phyloP scores from a whole-genome alignment of 2,797 vertebrate species.

The Taenioides sp. region DNA sequence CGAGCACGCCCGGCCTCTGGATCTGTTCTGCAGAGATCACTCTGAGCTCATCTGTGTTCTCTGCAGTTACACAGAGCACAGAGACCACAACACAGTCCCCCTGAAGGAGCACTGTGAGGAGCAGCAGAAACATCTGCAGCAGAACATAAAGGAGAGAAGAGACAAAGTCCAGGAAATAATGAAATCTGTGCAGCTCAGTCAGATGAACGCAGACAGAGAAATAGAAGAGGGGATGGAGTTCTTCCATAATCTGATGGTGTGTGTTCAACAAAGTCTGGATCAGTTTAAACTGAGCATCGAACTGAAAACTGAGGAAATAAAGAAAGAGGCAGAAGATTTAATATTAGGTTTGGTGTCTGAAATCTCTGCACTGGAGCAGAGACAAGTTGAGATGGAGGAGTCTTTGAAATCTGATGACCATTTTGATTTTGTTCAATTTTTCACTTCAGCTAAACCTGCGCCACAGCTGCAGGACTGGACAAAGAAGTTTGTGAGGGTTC shows the following conservation, averaged over 20 bases:
- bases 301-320: not conserved
- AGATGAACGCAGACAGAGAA: not conserved
- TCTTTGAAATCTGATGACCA: not conserved
- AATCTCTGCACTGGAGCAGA: not conserved
- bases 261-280: too few relatives aligned
- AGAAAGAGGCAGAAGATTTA: not conserved
- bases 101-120: not conserved
- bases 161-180: not conserved
- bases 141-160: not conserved
- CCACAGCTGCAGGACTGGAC: slow-evolving; percentile 3
- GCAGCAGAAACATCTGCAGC: not conserved
- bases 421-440: slow-evolving; percentile 1
- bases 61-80: not conserved
- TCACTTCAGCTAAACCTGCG: slow-evolving; percentile 8
- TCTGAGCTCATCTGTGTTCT: not conserved
- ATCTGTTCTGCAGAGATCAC: slow-evolving; percentile 1
- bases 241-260: not conserved
- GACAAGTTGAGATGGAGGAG: slow-evolving; percentile 2
- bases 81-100: not conserved
- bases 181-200: slow-evolving; percentile 1
- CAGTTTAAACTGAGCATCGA: not conserved
- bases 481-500: not conserved
- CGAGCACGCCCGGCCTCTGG: not conserved
- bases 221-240: not conserved
- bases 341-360: not conserved